Evolutionary conservation across 2,797 vertebrate species (phyloP), one percentile per base, ranked within the genome.

Genomic region (Coreius guichenoti): DNA sequence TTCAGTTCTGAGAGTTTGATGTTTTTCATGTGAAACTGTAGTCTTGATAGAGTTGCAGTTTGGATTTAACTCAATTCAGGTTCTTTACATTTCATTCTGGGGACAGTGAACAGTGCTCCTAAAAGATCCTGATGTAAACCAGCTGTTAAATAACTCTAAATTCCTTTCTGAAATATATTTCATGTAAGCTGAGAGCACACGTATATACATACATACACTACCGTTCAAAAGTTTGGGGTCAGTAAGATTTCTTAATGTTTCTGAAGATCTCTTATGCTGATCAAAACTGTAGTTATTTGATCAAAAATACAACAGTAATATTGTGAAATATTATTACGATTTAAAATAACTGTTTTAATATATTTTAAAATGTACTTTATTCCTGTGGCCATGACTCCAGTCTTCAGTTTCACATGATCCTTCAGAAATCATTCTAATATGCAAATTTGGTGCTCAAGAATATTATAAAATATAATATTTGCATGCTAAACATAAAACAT

Each of bases 21-120:
- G 80, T 69, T 61, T 87, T 88, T 86, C 65, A 88, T 85, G 73
- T 88, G 80, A 61, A 78, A 86, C 72, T 77, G 61, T 81, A 82
- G 49, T 16, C 33, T 47, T 79, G 75, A 45, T 31, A 61, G 63
- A 76, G 43, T 65, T 73, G 85, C 36, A 80, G 19, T 63, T 80
- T 80, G 67, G 45, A 70, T 73, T 54, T 23, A 72, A 73, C 29
- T 80, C 11, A 31, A 29, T 67, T 79, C 68, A 83, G 49, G 33
- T 74, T 45, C 16, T 83, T 80, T 58, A 43, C 56, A 74, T 67
- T 61, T 65, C 47, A 63, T 83, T 72, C 61, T 39, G 26, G 56
- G 49, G 56, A 54, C 49, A 77, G 45, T 56, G 67, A 79, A 72
- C 51, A 79, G 39, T 23, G 43, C 63, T 45, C 39, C 14, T 45